phyloP scores from a whole-genome alignment of 1,140 invertebrate species.

The Tetramorium simillimum region DNA sequence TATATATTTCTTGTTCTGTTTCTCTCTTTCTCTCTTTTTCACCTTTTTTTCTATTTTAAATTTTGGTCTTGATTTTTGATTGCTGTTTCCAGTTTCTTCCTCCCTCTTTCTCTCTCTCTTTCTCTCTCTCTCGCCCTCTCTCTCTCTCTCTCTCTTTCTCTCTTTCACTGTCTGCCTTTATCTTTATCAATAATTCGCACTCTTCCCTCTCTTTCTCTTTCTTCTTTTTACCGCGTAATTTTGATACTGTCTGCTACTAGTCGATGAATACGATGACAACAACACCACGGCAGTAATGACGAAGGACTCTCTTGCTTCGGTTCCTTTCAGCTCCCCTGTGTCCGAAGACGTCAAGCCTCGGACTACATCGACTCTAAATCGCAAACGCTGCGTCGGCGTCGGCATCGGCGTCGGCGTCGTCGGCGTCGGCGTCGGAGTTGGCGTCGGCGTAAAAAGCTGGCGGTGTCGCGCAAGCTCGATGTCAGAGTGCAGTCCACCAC shows the following conservation, averaged over 20 bases:
- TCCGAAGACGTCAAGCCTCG: constrained; percentile 76
- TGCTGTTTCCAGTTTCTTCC: not conserved
- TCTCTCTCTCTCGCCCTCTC: too few species aligned
- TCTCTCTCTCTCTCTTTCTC: constrained; percentile 30
- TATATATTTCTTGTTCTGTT: not conserved
- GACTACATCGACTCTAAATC: constrained; percentile 81
- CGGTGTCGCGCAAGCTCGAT: constrained; percentile 76
- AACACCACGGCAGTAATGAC: not conserved
- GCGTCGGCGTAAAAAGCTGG: constrained; percentile 78
- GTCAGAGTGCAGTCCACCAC: not conserved
- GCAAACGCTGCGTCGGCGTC: constrained; percentile 69
- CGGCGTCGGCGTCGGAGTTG: constrained; percentile 66
- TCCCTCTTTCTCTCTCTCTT: too few species aligned
- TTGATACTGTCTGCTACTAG: not conserved
- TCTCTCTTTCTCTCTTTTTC: constrained; percentile 8
- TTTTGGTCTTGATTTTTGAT: not conserved
- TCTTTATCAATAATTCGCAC: constrained; percentile 20
- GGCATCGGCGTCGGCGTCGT: constrained; percentile 69
- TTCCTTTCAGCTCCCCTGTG: constrained; percentile 69
- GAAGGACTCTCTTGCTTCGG: constrained; percentile 33
- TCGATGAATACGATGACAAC: not conserved
- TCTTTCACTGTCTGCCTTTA: constrained; percentile 18
- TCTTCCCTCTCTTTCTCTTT: not conserved
- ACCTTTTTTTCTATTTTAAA: not conserved
- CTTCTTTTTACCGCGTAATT: constrained; percentile 18